Percentiles rank a stretch among this genome's conserved stretches.
Evolutionary conservation across 1,140 invertebrate genomes (phyloP).

Genomic region (Drosophila ogumai): DNA sequence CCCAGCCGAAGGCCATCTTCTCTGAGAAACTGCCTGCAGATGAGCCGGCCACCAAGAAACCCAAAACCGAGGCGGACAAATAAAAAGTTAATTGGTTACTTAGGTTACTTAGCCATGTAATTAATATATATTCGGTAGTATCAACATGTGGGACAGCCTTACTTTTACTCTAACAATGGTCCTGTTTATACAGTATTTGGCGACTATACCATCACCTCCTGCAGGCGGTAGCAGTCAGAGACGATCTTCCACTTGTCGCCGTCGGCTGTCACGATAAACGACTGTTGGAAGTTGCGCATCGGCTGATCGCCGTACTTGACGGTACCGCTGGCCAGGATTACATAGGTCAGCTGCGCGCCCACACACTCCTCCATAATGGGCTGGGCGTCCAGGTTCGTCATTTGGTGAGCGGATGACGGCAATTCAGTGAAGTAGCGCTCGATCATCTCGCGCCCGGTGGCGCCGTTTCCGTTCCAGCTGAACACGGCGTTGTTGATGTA

Average conservation of each 20-base stretch:
- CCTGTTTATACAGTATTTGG: background rate
- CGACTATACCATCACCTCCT: constrained; percentile 85
- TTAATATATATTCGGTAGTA: constrained; percentile 30
- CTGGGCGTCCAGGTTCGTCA: constrained; percentile 91
- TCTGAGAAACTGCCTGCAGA: constrained; percentile 62
- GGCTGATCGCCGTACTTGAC: constrained; percentile 88
- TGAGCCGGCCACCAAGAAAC: constrained; percentile 54
- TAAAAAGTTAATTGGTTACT: constrained; percentile 10
- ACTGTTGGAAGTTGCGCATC: constrained; percentile 90
- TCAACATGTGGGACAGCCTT: constrained; percentile 8
- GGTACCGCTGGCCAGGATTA: constrained; percentile 91
- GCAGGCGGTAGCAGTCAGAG: constrained; percentile 92
- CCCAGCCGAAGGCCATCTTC: constrained; percentile 93
- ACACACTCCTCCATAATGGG: constrained; percentile 90
- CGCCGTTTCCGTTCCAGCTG: constrained; percentile 94
- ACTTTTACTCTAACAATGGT: constrained; percentile 3
- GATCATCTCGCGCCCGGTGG: constrained; percentile 90
- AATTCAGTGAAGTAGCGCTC: constrained; percentile 92
- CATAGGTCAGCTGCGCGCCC: constrained; percentile 89
- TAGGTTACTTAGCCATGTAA: constrained; percentile 31
- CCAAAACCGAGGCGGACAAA: constrained; percentile 52
- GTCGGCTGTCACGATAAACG: constrained; percentile 92
- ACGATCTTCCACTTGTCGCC: constrained; percentile 96
- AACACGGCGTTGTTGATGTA: constrained; percentile 92
- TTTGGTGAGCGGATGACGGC: constrained; percentile 89